Evolutionary conservation across 2,113 vertebrate species (phyloP).

Genomic region (Gymnorhina tibicen): DNA sequence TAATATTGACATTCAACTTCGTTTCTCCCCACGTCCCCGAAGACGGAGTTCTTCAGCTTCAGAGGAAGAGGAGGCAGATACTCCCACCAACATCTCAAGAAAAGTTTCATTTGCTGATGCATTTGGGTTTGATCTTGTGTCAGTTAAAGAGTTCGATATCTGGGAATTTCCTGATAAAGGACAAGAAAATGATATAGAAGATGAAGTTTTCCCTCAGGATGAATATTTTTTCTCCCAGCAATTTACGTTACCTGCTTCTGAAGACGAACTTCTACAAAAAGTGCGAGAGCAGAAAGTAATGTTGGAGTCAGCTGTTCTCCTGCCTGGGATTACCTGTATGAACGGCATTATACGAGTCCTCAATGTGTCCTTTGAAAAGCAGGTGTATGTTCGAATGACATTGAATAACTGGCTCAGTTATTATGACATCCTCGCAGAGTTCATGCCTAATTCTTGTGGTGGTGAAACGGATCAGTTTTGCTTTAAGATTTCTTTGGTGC

Average conservation of each 20-base stretch:
- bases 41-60: conserved; percentile 74
- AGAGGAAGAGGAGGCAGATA: conserved; percentile 78
- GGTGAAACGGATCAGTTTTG: conserved; percentile 87
- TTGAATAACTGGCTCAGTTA: conserved; percentile 85
- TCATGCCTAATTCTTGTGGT: conserved; percentile 88
- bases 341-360: conserved; percentile 86
- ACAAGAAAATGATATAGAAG: conserved; percentile 27
- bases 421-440: conserved; percentile 89
- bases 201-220: conserved; percentile 65
- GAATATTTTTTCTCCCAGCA: conserved; percentile 82
- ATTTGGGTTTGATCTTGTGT: conserved; percentile 92
- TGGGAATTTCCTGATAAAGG: conserved; percentile 67
- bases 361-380: conserved; percentile 89
- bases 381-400: conserved; percentile 82
- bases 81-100: conserved; percentile 67
- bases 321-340: conserved; percentile 80
- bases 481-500: conserved; percentile 84
- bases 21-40: conserved; percentile 71
- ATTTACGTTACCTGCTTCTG: conserved; percentile 79
- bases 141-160: conserved; percentile 89
- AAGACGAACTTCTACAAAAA: conserved; percentile 80
- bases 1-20: conserved; percentile 63
- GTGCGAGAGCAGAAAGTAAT: conserved; percentile 81
- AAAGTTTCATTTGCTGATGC: conserved; percentile 97
- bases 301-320: conserved; percentile 82